phyloP scores from a whole-genome alignment of 92 coral and sea anemone species.

The Porites rus region DNA sequence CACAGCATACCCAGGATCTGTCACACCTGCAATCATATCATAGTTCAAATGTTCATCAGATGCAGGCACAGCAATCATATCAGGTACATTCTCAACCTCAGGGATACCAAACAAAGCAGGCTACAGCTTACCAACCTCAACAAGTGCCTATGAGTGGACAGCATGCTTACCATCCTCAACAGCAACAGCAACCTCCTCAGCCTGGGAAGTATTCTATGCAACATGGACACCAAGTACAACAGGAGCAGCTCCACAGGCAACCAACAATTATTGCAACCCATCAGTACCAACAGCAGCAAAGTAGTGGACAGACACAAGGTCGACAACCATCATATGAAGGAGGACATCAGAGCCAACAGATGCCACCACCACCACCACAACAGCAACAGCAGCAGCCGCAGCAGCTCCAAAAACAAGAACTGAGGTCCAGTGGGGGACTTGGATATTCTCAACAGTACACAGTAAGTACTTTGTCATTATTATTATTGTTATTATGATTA shows the following conservation, averaged over 20 bases:
- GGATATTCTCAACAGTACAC: constrained; percentile 33
- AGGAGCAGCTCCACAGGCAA: constrained; percentile 36
- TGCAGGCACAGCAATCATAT: constrained; percentile 32
- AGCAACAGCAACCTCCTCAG: constrained; percentile 45
- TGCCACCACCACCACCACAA: constrained; percentile 53
- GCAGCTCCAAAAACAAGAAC: constrained; percentile 45
- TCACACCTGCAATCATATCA: constrained; percentile 34
- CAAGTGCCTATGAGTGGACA: constrained; percentile 44
- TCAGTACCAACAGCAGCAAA: constrained; percentile 53
- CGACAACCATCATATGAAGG: constrained; percentile 58
- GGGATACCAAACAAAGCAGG: constrained; percentile 67
- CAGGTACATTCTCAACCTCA: constrained; percentile 53
- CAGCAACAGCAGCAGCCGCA: no score
- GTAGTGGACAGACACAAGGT: constrained; percentile 57
- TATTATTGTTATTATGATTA: no score
- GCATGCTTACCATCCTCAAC: constrained; percentile 64
- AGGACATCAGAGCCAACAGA: constrained; percentile 52
- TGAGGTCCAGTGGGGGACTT: constrained; percentile 17
- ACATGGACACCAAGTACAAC: constrained; percentile 34
- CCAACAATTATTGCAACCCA: constrained; percentile 18
- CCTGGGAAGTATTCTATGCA: constrained; percentile 14
- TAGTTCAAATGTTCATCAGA: constrained; percentile 5
- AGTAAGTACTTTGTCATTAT: background rate
- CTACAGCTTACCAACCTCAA: constrained; percentile 65
- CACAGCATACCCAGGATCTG: constrained; percentile 49